Evolutionary conservation across 2,888 invertebrate species (phyloP).

Genomic region (Melanotus villosus): DNA sequence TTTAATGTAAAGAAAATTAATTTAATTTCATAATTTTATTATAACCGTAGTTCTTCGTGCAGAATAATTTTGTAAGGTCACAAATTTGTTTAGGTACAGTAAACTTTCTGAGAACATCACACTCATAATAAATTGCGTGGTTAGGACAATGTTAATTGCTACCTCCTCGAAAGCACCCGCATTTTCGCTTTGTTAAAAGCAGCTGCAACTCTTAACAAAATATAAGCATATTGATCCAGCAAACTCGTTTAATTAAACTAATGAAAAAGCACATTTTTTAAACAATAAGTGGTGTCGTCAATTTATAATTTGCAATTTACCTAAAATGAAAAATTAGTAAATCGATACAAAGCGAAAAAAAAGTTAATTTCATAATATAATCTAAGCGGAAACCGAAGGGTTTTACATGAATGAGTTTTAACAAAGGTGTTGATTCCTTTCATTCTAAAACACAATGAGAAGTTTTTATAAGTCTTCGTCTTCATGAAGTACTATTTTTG

Average conservation of each 20-base stretch:
- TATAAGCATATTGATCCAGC: slow-evolving; percentile 19
- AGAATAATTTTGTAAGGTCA: slow-evolving; percentile 5
- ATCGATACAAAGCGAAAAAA: no score
- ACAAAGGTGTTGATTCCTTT: slow-evolving; percentile 24
- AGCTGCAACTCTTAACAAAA: slow-evolving; percentile 24
- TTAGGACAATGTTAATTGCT: slow-evolving; percentile 38
- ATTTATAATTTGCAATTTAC: no score
- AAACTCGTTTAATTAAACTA: background rate
- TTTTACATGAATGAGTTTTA: slow-evolving; percentile 16
- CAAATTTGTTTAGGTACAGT: background rate
- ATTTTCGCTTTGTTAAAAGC: slow-evolving; percentile 35
- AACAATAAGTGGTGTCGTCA: no score
- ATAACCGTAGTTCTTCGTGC: background rate
- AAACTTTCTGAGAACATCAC: slow-evolving; percentile 1
- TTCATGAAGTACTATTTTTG: slow-evolving; percentile 23
- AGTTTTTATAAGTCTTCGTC: slow-evolving; percentile 22
- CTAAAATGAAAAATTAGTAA: no score
- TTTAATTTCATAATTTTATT: no score
- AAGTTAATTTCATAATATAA: background rate
- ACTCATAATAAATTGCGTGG: slow-evolving; percentile 30
- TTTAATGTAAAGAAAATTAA: no score
- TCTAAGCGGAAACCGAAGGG: background rate
- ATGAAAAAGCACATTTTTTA: no score
- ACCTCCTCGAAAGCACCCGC: slow-evolving; percentile 36
- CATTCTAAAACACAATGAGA: slow-evolving; percentile 16